Percentiles rank a stretch among this genome's conserved stretches.
These are phyloP conservation scores for Lanistes nyassanus DNA, from an alignment of 1,140 invertebrate genomes.

Conservation along the genomic window DNA sequence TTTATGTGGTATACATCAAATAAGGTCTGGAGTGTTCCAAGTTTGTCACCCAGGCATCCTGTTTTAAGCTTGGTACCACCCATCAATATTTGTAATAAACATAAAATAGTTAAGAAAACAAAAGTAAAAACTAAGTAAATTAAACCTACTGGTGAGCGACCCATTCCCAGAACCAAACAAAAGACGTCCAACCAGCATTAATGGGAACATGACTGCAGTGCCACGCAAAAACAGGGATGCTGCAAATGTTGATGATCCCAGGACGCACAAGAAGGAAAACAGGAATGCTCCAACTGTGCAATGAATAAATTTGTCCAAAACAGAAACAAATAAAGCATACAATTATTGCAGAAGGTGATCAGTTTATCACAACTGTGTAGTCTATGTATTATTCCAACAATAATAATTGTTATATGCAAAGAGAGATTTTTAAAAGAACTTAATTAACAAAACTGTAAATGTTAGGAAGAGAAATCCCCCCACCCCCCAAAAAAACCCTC, in stretches of 20 bases:
- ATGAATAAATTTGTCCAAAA: slow-evolving; percentile 6
- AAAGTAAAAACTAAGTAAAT: neutral
- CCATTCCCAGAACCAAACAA: slow-evolving; percentile 69
- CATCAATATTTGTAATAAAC: too few species aligned
- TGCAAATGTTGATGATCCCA: slow-evolving; percentile 66
- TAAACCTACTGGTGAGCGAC: slow-evolving; percentile 65
- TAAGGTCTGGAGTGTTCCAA: too few species aligned
- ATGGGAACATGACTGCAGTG: slow-evolving; percentile 62
- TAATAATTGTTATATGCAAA: too few species aligned
- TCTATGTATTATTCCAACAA: too few species aligned
- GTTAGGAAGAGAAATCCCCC: too few species aligned
- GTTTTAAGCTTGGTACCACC: too few species aligned
- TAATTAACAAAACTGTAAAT: too few species aligned
- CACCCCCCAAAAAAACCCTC: too few species aligned
- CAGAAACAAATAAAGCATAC: neutral
- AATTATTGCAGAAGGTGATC: neutral
- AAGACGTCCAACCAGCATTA: slow-evolving; percentile 67
- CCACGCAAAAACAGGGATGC: slow-evolving; percentile 61
- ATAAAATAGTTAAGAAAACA: neutral
- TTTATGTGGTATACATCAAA: too few species aligned
- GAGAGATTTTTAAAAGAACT: too few species aligned
- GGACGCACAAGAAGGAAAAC: slow-evolving; percentile 66
- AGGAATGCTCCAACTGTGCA: slow-evolving; percentile 66
- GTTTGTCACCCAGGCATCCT: too few species aligned
- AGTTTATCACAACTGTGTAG: neutral